Base-by-base conservation (phyloP, 2,113 vertebrate genomes). In the Pipra filicauda region DNA sequence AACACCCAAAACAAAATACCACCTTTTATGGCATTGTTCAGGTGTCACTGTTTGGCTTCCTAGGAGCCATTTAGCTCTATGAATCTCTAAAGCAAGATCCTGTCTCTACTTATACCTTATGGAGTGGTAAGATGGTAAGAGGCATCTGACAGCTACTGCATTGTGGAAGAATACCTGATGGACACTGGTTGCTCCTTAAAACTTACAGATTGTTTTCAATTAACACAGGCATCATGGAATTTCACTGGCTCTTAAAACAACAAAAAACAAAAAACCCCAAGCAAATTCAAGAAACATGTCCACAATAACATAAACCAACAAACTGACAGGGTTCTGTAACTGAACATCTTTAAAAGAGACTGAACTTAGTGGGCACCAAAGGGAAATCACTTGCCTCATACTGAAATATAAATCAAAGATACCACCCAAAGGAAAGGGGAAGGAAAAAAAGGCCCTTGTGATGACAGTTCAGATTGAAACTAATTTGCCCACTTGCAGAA, bases 401-500 rank as follows among this genome's bases (percentile, higher is more conserved):
- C 62, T 73, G 49, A 87, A 92, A 82, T 70, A 95, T 76, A 93
- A 96, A 96, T 96, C 86, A 95, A 85, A 91, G 86, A 93, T 91
- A 93, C 86, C 88, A 95, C 93, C 92, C 91, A 90, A 95, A 95
- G 73, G 57, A 93, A 95, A 89, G 49, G 57, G 69, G 33, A 88
- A 94, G 73, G 51, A 15, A 52, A 95, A 92, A 96, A 94, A 69
- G 41, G 31, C 54, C 62, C 73, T 59, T 43, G 88, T 66, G 96
- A 92, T 96, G 96, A 96, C 96, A 96, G 91, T 87, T 95, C 57
- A 78, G 92, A 95, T 7, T 85, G 83, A 96, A 95, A 97, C 95
- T 97, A 93, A 96, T 96, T 85, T 92, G 73, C 76, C 91, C 92
- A 93, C 94, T 97, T 96, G 95, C 76, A 87, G 91, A 96, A 96